Evolutionary conservation across 2,797 vertebrate species (phyloP), one percentile per base, ranked within the genome.

Genomic region (Tokudaia tokunoshimensis): DNA sequence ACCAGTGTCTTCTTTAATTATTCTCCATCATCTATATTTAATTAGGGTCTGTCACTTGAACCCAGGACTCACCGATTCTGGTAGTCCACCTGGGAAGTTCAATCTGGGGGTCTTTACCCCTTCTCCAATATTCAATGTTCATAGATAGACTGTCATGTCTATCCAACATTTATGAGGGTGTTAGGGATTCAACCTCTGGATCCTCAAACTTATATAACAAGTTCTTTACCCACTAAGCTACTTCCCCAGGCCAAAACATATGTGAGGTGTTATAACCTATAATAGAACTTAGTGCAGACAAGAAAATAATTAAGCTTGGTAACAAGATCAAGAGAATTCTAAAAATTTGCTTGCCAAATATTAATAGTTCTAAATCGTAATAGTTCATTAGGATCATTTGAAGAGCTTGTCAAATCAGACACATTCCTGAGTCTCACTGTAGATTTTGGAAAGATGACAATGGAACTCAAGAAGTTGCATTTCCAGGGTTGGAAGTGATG

Each of bases 291-390:
- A 75, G 57, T 89, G 37, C 6, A 61, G 34, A 41, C 14, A 91
- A 88, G 50, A 75, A 94, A 94, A 74, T 90, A 70, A 24, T 86
- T 70, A 83, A 94, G 44, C 14, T 79, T 91, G 31, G 57, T 55
- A 91, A 47, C 10, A 89, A 89, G 24, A 92, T 31, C 6, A 86
- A 44, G 10, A 65, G 15, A 29, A 76, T 4, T 13, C 20, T 92
- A 76, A 89, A 67, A 92, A 84, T 55, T 86, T 81, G 4, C 2
- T 89, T 34, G 52, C 6, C 59, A 44, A 70, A 85, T 72, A 76
- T 47, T 89, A 61, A 67, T 8, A 88, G 37, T 65, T 89, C 41
- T 94, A 84, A 91, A 85, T 20, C n/a, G 80, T 67, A 44, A 74
- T 12, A 41, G 19, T 84, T 12, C 24, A 78, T 78, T 29, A 37